A percentile compares a stretch with the other conserved stretches of the same genome.
Conservation (phyloP, 1,140 invertebrate genomes). For the Drosophila kohkoa region DNA sequence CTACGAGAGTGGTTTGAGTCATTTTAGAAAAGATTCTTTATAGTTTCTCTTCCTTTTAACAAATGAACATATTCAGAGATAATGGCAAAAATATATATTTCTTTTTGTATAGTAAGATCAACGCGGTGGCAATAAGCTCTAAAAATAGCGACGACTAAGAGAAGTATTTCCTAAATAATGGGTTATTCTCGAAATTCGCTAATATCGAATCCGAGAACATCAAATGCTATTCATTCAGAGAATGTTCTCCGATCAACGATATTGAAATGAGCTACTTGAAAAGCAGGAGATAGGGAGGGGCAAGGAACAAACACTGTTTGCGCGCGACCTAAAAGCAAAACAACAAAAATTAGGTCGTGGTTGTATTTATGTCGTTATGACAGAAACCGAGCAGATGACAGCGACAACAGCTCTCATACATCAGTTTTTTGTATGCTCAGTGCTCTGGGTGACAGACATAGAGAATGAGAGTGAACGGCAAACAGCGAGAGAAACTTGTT, state of each 20-base stretch:
- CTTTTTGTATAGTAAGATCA: conserved; percentile 54
- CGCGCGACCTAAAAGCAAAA: conserved; percentile 77
- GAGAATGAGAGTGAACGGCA: not conserved
- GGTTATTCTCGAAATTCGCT: no score
- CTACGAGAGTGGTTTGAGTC: no score
- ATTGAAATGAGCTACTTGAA: not conserved
- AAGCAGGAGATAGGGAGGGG: not conserved
- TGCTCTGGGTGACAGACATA: not conserved
- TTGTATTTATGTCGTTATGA: conserved; percentile 51
- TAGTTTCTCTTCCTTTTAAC: no score
- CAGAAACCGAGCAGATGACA: conserved; percentile 25
- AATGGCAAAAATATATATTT: not conserved
- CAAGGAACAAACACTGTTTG: conserved; percentile 46
- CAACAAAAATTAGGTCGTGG: conserved; percentile 70
- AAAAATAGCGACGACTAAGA: conserved; percentile 45
- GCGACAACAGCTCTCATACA: conserved; percentile 34
- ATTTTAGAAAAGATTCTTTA: no score
- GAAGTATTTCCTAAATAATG: no score
- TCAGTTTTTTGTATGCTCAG: conserved; percentile 42
- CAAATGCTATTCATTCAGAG: not conserved
- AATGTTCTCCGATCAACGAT: not conserved
- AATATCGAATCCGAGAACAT: not conserved
- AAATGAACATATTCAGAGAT: no score
- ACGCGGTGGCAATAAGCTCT: conserved; percentile 58
- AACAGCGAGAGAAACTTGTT: not conserved